Conservation (phyloP, 1,140 invertebrate genomes). For the Drosophila littoralis region DNA sequence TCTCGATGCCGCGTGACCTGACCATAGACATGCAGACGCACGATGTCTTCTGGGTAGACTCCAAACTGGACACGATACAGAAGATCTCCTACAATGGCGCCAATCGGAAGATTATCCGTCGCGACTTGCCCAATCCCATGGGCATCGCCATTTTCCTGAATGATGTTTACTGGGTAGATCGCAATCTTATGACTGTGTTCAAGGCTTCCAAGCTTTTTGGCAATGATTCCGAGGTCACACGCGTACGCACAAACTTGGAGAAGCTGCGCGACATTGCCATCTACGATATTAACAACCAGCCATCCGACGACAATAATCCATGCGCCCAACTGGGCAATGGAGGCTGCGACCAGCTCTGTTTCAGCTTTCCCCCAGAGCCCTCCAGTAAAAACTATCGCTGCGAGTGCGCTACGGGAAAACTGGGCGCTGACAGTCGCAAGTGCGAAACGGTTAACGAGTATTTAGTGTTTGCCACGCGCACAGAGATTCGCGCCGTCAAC, state of each 20-base stretch:
- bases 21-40: slow-evolving; percentile 97
- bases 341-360: slow-evolving; percentile 97
- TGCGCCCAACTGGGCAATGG: slow-evolving; percentile 90
- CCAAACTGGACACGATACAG: slow-evolving; percentile 96
- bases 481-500: slow-evolving; percentile 94
- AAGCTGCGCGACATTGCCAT: slow-evolving; percentile 95
- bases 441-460: slow-evolving; percentile 95
- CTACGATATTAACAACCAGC: slow-evolving; percentile 95
- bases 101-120: slow-evolving; percentile 92
- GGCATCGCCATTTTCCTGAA: slow-evolving; percentile 94
- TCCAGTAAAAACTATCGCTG: slow-evolving; percentile 89
- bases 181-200: slow-evolving; percentile 95
- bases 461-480: slow-evolving; percentile 95
- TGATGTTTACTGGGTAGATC: slow-evolving; percentile 98
- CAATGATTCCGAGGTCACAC: slow-evolving; percentile 88
- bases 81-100: slow-evolving; percentile 92
- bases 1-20: slow-evolving; percentile 95
- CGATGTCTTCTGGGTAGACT: slow-evolving; percentile 99
- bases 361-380: slow-evolving; percentile 91
- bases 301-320: slow-evolving; percentile 91
- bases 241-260: slow-evolving; percentile 92
- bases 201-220: slow-evolving; percentile 92
- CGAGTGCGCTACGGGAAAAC: slow-evolving; percentile 95
- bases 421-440: slow-evolving; percentile 87
- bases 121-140: slow-evolving; percentile 97